phyloP scores from a whole-genome alignment of 2,888 invertebrate species.

The Drosophila tripunctata region DNA sequence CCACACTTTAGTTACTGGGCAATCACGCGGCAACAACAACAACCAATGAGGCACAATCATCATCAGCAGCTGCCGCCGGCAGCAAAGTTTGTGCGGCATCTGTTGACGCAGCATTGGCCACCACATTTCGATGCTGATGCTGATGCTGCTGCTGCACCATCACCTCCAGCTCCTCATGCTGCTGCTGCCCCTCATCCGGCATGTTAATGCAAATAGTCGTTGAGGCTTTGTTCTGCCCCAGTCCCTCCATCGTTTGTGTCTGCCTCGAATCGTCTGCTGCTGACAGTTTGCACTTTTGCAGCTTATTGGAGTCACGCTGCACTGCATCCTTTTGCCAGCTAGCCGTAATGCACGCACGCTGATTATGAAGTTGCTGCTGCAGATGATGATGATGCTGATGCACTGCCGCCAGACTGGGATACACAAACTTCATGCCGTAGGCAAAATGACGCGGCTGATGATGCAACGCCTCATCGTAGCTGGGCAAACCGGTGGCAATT shows the following conservation, averaged over 20 bases:
- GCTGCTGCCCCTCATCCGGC: conserved; percentile 55
- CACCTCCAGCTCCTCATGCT: conserved; percentile 23
- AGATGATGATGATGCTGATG: conserved; percentile 79
- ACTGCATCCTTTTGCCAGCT: conserved; percentile 78
- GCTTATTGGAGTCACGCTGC: conserved; percentile 54
- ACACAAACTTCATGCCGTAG: conserved; percentile 83
- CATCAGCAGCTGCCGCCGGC: conserved; percentile 72
- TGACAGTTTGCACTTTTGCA: conserved; percentile 78
- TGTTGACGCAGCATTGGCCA: conserved; percentile 37
- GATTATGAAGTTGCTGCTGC: conserved; percentile 36
- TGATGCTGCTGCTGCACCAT: conserved; percentile 26
- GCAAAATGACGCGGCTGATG: conserved; percentile 84
- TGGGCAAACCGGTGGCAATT: conserved; percentile 87
- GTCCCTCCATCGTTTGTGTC: conserved; percentile 39
- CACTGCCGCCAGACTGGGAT: conserved; percentile 82
- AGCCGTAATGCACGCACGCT: conserved; percentile 55
- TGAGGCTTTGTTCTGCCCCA: conserved; percentile 41
- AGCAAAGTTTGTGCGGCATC: conserved; percentile 56
- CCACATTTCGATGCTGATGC: conserved; percentile 34
- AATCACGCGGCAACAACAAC: conserved; percentile 79
- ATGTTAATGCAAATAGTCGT: conserved; percentile 77
- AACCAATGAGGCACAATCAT: conserved; percentile 73
- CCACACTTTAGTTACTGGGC: conserved; percentile 52
- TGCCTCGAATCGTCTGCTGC: conserved; percentile 50
- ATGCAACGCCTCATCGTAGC: conserved; percentile 87